These are phyloP conservation scores for Phrynocephalus vlangalii DNA, from an alignment of 2,797 vertebrate species.

Conservation along the genomic window DNA sequence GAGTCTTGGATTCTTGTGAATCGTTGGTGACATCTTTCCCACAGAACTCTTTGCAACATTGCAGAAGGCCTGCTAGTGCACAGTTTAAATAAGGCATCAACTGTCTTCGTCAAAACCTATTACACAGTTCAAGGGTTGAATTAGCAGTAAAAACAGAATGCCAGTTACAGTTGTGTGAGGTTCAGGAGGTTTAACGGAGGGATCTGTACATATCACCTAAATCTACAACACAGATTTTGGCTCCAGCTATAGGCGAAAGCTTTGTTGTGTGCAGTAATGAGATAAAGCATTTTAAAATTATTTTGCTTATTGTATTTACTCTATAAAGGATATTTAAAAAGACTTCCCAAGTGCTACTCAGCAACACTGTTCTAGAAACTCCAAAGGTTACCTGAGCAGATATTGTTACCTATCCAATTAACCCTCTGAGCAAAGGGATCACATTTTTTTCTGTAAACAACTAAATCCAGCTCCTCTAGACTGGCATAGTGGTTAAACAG, in stretches of 20 bases:
- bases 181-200: neutral
- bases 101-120: too few relatives aligned
- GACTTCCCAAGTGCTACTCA: constrained; percentile 8
- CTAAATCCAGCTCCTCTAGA: neutral
- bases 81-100: neutral
- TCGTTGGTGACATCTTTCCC: neutral
- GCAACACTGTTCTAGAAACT: neutral
- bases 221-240: neutral
- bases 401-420: neutral
- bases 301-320: constrained; percentile 15
- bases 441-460: constrained; percentile 14
- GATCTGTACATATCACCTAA: neutral
- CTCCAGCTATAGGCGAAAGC: neutral
- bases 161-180: neutral
- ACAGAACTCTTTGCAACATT: neutral
- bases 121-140: too few relatives aligned
- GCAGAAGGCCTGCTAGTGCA: neutral
- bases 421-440: neutral
- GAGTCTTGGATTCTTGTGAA: neutral
- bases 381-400: neutral
- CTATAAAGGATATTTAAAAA: constrained; percentile 10
- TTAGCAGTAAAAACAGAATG: neutral
- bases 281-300: neutral
- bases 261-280: neutral
- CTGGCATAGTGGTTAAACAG: too few relatives aligned